These are phyloP conservation scores for Molothrus ater DNA, from an alignment of 2,797 vertebrate species.

Conservation along the genomic window DNA sequence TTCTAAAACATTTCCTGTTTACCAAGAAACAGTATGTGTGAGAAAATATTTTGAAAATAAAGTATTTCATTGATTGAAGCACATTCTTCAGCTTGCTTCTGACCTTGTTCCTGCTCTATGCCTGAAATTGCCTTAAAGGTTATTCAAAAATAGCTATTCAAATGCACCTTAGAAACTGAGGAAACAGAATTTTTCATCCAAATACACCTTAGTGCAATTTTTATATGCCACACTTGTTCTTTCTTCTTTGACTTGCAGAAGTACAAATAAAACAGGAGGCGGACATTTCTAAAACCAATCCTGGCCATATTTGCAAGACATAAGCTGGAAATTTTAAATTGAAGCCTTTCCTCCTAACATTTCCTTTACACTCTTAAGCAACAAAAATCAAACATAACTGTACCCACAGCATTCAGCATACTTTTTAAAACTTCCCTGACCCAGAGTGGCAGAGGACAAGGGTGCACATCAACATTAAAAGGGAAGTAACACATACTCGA, in stretches of 20 bases:
- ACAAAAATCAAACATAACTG: neutral
- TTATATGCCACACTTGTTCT: neutral
- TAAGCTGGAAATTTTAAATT: neutral
- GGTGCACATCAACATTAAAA: neutral
- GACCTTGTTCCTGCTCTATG: neutral
- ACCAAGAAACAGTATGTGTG: neutral
- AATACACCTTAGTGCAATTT: neutral
- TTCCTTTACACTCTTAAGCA: neutral
- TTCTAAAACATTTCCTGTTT: neutral
- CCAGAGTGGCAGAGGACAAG: neutral
- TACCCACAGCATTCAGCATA: neutral
- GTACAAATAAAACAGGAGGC: neutral
- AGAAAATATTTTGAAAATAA: neutral
- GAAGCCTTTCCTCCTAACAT: neutral
- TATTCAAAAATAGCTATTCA: neutral
- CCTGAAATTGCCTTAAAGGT: neutral
- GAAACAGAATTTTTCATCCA: neutral
- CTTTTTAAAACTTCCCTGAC: neutral
- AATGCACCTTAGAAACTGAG: neutral
- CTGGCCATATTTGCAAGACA: neutral
- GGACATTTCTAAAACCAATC: neutral
- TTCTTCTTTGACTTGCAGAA: neutral
- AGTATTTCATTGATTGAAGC: neutral
- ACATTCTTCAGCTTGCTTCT: neutral
- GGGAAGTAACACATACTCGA: neutral